Percentiles rank a stretch among this genome's conserved stretches.
Conservation (phyloP, 2,113 vertebrate species). For the Sturnira hondurensis region DNA sequence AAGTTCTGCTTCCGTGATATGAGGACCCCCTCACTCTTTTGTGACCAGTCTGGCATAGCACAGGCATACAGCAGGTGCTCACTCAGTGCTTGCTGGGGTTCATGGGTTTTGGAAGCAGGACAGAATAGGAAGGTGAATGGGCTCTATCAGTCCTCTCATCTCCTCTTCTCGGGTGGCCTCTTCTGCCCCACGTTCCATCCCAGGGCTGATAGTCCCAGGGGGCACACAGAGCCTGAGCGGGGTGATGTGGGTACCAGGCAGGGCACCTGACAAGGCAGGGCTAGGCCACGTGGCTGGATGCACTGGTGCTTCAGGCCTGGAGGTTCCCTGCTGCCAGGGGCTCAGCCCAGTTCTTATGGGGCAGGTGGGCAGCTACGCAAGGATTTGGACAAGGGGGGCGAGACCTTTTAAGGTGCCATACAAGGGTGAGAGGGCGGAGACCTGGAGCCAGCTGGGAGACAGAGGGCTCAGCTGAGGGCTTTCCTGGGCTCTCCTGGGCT, state of each 20-base stretch:
- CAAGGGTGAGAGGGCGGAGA: not conserved
- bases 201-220: not conserved
- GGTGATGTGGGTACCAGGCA: not conserved
- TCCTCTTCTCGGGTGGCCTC: not conserved
- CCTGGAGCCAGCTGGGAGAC: not conserved
- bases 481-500: not conserved
- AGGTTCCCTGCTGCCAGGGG: not conserved
- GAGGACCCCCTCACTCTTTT: rapidly evolving
- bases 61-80: not conserved
- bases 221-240: not conserved
- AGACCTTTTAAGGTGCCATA: too few relatives aligned
- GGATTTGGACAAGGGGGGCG: not conserved
- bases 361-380: not conserved
- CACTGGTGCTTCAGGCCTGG: not conserved
- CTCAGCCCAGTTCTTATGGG: not conserved
- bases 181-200: rapidly evolving
- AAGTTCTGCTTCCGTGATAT: not conserved
- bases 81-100: too few relatives aligned
- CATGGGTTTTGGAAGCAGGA: not conserved
- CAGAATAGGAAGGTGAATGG: not conserved
- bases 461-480: not conserved
- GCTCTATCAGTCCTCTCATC: not conserved
- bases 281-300: not conserved
- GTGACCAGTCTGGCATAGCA: rapidly evolving
- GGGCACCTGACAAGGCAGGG: too few relatives aligned